These are phyloP conservation scores for Ligdia adustata DNA, from an alignment of 2,888 invertebrate genomes.

Conservation along the genomic window DNA sequence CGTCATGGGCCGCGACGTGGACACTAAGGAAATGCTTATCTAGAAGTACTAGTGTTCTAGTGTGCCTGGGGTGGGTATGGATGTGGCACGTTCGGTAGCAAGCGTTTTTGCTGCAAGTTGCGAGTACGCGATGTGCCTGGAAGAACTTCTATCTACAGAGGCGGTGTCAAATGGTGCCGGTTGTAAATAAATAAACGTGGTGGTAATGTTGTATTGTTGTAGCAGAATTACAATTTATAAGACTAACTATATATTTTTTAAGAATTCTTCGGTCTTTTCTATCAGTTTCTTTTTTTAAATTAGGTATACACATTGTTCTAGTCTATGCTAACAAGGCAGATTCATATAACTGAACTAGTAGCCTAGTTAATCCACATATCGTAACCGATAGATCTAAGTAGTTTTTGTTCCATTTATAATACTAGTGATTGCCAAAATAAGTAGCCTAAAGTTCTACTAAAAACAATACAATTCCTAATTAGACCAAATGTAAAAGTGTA, in stretches of 20 bases:
- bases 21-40: slow-evolving; percentile 72
- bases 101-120: slow-evolving; percentile 44
- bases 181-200: background rate
- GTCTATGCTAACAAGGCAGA: no score
- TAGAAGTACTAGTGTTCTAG: slow-evolving; percentile 31
- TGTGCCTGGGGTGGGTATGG: background rate
- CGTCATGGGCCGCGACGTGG: slow-evolving; percentile 62
- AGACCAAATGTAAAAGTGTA: no score
- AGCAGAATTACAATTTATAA: background rate
- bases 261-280: background rate
- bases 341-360: no score
- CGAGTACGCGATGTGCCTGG: slow-evolving; percentile 29
- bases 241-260: background rate
- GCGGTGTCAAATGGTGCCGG: slow-evolving; percentile 13
- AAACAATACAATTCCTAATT: no score
- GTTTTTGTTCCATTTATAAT: no score
- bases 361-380: no score
- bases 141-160: slow-evolving; percentile 11
- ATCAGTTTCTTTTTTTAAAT: background rate
- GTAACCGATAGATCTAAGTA: no score
- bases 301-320: no score
- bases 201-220: background rate
- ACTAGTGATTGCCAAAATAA: no score
- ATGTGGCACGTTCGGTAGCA: slow-evolving; percentile 52
- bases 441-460: no score